phyloP scores from a whole-genome alignment of 2,888 invertebrate species.

The Phengaris arion region DNA sequence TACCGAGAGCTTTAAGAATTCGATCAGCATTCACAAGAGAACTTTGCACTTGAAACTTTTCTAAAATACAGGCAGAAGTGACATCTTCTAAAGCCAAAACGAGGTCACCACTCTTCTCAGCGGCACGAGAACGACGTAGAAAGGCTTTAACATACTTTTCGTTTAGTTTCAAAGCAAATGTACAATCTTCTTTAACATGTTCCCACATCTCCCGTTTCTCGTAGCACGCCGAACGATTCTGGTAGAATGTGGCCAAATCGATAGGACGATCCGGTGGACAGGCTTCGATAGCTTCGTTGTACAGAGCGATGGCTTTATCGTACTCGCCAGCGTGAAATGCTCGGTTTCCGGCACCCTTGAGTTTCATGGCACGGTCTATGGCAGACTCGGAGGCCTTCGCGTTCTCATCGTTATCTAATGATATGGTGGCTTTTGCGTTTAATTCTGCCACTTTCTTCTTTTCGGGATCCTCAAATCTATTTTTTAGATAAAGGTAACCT shows the following conservation, averaged over 20 bases:
- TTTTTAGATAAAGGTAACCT: slow-evolving; percentile 87
- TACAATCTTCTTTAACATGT: slow-evolving; percentile 92
- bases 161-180: slow-evolving; percentile 90
- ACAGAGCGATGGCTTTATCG: slow-evolving; percentile 93
- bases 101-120: slow-evolving; percentile 89
- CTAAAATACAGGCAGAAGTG: slow-evolving; percentile 94
- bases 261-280: slow-evolving; percentile 86
- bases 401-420: slow-evolving; percentile 80
- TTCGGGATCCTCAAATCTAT: slow-evolving; percentile 76
- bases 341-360: slow-evolving; percentile 93
- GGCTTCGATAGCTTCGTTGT: slow-evolving; percentile 95
- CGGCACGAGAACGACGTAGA: slow-evolving; percentile 88
- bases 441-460: slow-evolving; percentile 75
- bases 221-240: slow-evolving; percentile 97
- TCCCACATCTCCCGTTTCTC: slow-evolving; percentile 93
- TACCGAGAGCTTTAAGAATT: slow-evolving; percentile 90
- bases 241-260: slow-evolving; percentile 94
- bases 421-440: slow-evolving; percentile 79
- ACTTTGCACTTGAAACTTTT: slow-evolving; percentile 90
- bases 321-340: slow-evolving; percentile 92
- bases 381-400: slow-evolving; percentile 76
- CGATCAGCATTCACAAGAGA: slow-evolving; percentile 92
- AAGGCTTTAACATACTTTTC: slow-evolving; percentile 94
- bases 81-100: slow-evolving; percentile 93
- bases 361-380: slow-evolving; percentile 85